Percentiles rank a stretch among this genome's conserved stretches.
Conservation (phyloP, 2,888 invertebrate genomes). For the Metalampra italica region DNA sequence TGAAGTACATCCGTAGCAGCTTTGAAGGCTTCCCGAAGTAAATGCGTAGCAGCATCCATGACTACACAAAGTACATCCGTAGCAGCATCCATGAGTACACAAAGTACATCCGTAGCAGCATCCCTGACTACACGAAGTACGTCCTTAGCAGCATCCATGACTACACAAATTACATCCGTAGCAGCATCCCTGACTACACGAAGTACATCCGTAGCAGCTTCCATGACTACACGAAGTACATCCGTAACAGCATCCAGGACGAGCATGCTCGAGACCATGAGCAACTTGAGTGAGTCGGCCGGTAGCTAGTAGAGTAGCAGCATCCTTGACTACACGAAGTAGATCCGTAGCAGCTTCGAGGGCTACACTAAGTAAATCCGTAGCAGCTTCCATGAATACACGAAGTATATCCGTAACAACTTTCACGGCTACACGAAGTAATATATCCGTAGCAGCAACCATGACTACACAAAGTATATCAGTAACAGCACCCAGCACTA, state of each 20-base stretch:
- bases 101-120: slow-evolving; percentile 68
- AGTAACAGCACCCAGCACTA: slow-evolving; percentile 81
- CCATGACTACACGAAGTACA: slow-evolving; percentile 82
- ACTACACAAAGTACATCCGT: too few relatives aligned
- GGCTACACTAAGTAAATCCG: slow-evolving; percentile 84
- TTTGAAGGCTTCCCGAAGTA: too few relatives aligned
- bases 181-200: slow-evolving; percentile 80
- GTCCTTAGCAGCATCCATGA: too few relatives aligned
- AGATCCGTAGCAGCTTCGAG: too few relatives aligned
- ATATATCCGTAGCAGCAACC: slow-evolving; percentile 84
- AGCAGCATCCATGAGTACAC: slow-evolving; percentile 84
- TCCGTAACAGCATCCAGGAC: slow-evolving; percentile 85
- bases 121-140: too few relatives aligned
- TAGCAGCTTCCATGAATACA: slow-evolving; percentile 82
- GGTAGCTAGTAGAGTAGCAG: background rate
- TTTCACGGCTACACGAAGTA: too few relatives aligned
- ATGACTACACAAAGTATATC: too few relatives aligned
- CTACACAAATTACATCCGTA: too few relatives aligned
- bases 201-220: slow-evolving; percentile 83
- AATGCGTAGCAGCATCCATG: too few relatives aligned
- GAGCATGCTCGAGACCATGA: slow-evolving; percentile 84
- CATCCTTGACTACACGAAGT: too few relatives aligned
- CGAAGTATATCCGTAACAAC: slow-evolving; percentile 82
- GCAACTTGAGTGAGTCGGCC: slow-evolving; percentile 67
- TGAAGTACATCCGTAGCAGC: slow-evolving; percentile 89